Conservation (phyloP, 2,113 vertebrate species). For the Sceloporus undulatus region DNA sequence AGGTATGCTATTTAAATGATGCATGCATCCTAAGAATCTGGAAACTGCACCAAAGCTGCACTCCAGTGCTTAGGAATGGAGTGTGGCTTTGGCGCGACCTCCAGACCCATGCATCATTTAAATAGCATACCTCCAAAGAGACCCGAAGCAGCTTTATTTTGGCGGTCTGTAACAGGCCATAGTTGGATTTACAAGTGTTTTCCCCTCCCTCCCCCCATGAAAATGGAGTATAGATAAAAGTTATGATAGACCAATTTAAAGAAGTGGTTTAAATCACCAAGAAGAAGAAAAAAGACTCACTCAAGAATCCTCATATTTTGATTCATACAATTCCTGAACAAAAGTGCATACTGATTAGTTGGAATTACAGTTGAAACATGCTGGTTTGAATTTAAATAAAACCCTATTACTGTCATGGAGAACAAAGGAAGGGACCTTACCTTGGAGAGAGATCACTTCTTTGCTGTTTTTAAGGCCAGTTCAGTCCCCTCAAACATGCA, state of each 20-base stretch:
- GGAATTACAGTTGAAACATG: background rate
- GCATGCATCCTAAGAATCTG: too few species aligned
- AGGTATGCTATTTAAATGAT: too few species aligned
- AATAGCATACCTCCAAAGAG: too few species aligned
- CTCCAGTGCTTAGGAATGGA: too few species aligned
- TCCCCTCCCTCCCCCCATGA: background rate
- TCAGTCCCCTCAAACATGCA: background rate
- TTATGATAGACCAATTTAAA: background rate
- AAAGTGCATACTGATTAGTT: background rate
- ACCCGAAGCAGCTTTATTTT: background rate
- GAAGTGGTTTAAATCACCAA: background rate
- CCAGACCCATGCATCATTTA: too few species aligned
- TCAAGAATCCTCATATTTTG: background rate
- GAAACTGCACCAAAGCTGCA: too few species aligned
- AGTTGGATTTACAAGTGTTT: background rate
- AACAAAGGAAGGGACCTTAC: background rate
- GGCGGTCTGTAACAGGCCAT: too few species aligned
- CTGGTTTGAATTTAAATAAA: background rate
- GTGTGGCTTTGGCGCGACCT: too few species aligned
- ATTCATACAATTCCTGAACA: background rate
- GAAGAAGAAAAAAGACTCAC: background rate
- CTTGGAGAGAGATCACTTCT: background rate
- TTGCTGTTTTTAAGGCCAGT: background rate
- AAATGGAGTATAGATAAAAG: background rate
- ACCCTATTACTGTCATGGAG: background rate